Evolutionary conservation across 1,140 invertebrate genomes (phyloP).

Genomic region (Adelges cooleyi): DNA sequence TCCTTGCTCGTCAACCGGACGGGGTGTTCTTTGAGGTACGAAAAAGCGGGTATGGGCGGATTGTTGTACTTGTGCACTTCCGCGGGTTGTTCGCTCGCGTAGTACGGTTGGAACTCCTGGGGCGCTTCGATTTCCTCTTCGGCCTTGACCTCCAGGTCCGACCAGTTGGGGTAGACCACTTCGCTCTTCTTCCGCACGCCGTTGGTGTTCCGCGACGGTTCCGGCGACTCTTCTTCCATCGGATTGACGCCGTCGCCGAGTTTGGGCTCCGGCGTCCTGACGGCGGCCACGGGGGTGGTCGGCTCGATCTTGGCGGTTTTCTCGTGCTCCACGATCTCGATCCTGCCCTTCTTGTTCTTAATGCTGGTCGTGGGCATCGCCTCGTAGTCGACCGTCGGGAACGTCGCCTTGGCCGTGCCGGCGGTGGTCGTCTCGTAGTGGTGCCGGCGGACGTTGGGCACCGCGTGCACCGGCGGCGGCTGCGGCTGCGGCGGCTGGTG

Average conservation of each 20-base stretch:
- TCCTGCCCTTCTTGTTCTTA: conserved; percentile 31
- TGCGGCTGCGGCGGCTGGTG: conserved; percentile 2
- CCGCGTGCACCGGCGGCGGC: neutral
- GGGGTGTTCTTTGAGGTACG: conserved; percentile 24
- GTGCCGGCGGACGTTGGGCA: neutral
- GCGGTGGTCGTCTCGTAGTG: conserved; percentile 8
- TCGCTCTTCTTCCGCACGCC: conserved; percentile 28
- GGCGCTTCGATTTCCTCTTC: neutral
- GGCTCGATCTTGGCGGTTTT: conserved; percentile 19
- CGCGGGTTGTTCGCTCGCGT: conserved; percentile 6
- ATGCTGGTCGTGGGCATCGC: conserved; percentile 28
- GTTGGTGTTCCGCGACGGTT: neutral
- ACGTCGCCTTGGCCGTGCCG: conserved; percentile 3
- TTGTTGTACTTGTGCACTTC: conserved; percentile 7
- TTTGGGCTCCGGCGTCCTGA: neutral
- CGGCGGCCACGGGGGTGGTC: neutral
- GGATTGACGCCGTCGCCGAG: conserved; percentile 15
- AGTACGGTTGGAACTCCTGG: neutral
- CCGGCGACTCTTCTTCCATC: conserved; percentile 3
- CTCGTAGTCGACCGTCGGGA: conserved; percentile 22
- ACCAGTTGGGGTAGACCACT: conserved; percentile 26
- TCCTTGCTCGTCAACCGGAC: neutral
- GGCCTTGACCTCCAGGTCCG: conserved; percentile 11
- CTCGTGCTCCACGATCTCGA: conserved; percentile 30
- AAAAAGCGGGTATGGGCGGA: conserved; percentile 26